Percentiles rank a stretch among this genome's conserved stretches.
Evolutionary conservation across 2,113 vertebrate species (phyloP).

Genomic region (Eulemur macaco): DNA sequence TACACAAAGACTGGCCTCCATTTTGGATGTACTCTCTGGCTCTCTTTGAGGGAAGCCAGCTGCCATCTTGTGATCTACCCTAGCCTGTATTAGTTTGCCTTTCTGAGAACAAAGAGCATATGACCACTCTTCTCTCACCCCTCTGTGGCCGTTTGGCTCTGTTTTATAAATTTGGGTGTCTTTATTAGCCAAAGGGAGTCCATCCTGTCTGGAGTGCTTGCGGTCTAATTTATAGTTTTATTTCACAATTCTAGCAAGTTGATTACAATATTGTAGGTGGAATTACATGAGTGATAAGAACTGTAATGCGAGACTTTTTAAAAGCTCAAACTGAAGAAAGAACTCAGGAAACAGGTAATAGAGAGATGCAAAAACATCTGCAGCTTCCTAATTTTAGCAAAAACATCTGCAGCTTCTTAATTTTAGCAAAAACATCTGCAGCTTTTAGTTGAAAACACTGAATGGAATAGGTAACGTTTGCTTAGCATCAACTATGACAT

Average conservation of each 20-base stretch:
- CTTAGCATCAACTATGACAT: background rate
- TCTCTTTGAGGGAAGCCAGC: background rate
- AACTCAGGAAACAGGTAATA: background rate
- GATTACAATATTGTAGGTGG: background rate
- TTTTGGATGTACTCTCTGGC: background rate
- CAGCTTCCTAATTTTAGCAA: background rate
- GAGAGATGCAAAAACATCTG: background rate
- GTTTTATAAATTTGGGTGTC: too few relatives aligned
- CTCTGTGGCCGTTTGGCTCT: too few relatives aligned
- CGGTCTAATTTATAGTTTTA: too few relatives aligned
- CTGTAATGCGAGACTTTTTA: background rate
- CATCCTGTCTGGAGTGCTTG: too few relatives aligned
- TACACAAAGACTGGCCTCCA: background rate
- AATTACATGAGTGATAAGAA: background rate
- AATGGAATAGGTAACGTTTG: background rate
- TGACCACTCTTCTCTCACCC: too few relatives aligned
- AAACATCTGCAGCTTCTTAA: background rate
- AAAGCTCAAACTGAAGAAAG: background rate
- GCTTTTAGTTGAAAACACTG: background rate
- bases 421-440: background rate
- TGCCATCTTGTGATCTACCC: background rate
- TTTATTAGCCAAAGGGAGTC: too few relatives aligned
- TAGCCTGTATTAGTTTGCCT: background rate
- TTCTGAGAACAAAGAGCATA: too few relatives aligned
- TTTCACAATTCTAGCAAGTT: background rate